A percentile compares a stretch with the other conserved stretches of the same genome.
Conservation (phyloP, 2,113 vertebrate species). For the Agapornis roseicollis region DNA sequence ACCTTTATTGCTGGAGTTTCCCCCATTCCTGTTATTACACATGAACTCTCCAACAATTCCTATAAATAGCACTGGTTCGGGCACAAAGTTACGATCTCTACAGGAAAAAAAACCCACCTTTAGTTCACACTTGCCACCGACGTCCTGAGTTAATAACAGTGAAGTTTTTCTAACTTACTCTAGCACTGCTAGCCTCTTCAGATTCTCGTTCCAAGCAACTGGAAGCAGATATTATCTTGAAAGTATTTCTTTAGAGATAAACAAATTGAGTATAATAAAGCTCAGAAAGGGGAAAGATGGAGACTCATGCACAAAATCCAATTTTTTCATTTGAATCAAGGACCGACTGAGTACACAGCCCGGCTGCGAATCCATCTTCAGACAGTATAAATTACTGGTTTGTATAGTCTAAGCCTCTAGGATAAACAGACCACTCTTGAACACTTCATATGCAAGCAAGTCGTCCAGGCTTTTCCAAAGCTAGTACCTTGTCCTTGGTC, state of each 20-base stretch:
- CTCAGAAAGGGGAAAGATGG: slow-evolving; percentile 1
- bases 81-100: neutral
- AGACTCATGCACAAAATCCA: slow-evolving; percentile 29
- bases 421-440: slow-evolving; percentile 54
- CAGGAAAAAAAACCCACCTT: neutral
- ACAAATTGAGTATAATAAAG: slow-evolving; percentile 61
- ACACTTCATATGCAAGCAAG: slow-evolving; percentile 9
- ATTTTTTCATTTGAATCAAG: slow-evolving; percentile 57
- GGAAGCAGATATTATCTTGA: slow-evolving; percentile 22
- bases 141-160: neutral
- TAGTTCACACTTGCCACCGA: slow-evolving; percentile 13
- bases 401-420: slow-evolving; percentile 47
- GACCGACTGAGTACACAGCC: neutral
- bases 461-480: slow-evolving; percentile 40
- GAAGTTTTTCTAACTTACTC: slow-evolving; percentile 10
- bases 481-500: neutral
- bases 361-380: slow-evolving; percentile 22
- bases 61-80: neutral
- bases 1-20: neutral
- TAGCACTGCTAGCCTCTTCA: neutral
- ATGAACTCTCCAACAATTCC: neutral
- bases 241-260: slow-evolving; percentile 51
- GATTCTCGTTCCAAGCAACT: slow-evolving; percentile 19
- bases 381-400: slow-evolving; percentile 53
- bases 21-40: neutral